A percentile compares a stretch with the other conserved stretches of the same genome.
These are phyloP conservation scores for Augochlorella aurata DNA, from an alignment of 2,888 invertebrate genomes.

Conservation along the genomic window DNA sequence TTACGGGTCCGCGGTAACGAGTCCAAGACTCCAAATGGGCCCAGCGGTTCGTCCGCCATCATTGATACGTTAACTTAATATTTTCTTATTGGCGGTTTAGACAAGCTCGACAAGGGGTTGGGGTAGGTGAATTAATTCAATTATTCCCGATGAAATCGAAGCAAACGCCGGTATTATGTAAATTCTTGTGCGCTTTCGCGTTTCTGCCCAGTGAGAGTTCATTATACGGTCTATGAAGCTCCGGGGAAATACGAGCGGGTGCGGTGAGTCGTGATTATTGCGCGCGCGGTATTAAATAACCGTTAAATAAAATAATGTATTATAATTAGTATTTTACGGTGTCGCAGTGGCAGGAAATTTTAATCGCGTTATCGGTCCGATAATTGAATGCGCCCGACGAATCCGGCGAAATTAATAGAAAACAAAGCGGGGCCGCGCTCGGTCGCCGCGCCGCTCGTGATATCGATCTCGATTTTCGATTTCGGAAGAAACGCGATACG, in stretches of 20 bases:
- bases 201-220: slow-evolving; percentile 40
- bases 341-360: slow-evolving; percentile 52
- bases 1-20: slow-evolving; percentile 22
- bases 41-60: slow-evolving; percentile 9
- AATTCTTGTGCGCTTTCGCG: slow-evolving; percentile 44
- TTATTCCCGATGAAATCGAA: slow-evolving; percentile 45
- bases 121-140: slow-evolving; percentile 38
- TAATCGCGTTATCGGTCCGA: slow-evolving; percentile 59
- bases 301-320: slow-evolving; percentile 60
- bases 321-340: slow-evolving; percentile 61
- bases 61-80: slow-evolving; percentile 23
- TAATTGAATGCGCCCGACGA: slow-evolving; percentile 56
- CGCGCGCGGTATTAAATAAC: slow-evolving; percentile 50
- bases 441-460: neutral
- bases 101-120: neutral
- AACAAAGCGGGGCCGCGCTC: neutral
- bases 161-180: slow-evolving; percentile 49
- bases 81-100: neutral
- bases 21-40: slow-evolving; percentile 6
- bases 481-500: neutral
- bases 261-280: slow-evolving; percentile 57
- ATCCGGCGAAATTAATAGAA: slow-evolving; percentile 46
- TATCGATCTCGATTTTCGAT: slow-evolving; percentile 4
- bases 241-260: slow-evolving; percentile 47
- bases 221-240: slow-evolving; percentile 56